Conservation (phyloP, 1,140 invertebrate species). For the Planococcus citri region DNA sequence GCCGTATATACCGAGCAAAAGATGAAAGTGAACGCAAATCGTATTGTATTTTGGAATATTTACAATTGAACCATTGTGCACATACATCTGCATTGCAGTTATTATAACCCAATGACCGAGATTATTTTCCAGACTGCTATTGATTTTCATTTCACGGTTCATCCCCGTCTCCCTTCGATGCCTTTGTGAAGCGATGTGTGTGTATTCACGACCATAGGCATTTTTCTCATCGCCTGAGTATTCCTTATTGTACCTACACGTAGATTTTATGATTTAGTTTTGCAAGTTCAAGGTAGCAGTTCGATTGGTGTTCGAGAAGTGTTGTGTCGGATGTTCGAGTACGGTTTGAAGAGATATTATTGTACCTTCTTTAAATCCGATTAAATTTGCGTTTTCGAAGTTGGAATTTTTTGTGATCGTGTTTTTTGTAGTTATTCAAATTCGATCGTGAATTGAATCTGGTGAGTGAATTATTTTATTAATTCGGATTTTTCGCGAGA, state of each 20-base stretch:
- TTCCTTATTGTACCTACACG: background rate
- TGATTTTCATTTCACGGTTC: background rate
- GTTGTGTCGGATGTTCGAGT: background rate
- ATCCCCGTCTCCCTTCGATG: background rate
- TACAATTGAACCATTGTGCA: conserved; percentile 12
- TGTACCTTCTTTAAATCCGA: too few species aligned
- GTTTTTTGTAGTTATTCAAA: too few species aligned
- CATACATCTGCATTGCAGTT: conserved; percentile 9
- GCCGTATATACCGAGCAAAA: background rate
- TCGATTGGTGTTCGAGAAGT: background rate
- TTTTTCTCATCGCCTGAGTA: background rate
- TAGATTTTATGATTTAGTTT: conserved; percentile 9
- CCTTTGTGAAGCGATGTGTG: too few species aligned
- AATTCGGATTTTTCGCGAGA: too few species aligned
- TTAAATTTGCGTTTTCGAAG: too few species aligned
- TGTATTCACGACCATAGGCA: background rate
- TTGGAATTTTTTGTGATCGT: too few species aligned
- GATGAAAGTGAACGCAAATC: conserved; percentile 15
- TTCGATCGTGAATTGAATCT: too few species aligned
- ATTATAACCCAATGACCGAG: conserved; percentile 18
- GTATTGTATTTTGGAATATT: background rate
- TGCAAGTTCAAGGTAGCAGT: conserved; percentile 14
- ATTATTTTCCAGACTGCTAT: background rate
- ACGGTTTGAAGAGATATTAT: too few species aligned
- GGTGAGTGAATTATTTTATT: too few species aligned